Percentiles rank a stretch among this genome's conserved stretches.
These are phyloP conservation scores for Neoaliturus tenellus DNA, from an alignment of 2,888 invertebrate species.

Conservation along the genomic window DNA sequence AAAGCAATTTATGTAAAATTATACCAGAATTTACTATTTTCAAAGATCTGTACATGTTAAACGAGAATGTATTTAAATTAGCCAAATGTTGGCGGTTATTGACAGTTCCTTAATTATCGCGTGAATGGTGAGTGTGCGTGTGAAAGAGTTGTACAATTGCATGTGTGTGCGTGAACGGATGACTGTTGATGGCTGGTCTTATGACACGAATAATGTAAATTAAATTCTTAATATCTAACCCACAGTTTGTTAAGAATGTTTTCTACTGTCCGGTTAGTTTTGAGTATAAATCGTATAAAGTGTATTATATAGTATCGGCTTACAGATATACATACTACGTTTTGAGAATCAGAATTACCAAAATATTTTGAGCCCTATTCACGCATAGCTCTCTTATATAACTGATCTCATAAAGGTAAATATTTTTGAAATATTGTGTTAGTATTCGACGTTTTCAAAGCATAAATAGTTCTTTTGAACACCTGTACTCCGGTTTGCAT, in stretches of 20 bases:
- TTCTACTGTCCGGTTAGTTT: slow-evolving; percentile 34
- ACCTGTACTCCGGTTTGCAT: background rate
- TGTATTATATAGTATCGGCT: slow-evolving; percentile 45
- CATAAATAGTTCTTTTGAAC: slow-evolving; percentile 43
- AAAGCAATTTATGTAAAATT: slow-evolving; percentile 33
- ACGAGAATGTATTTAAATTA: slow-evolving; percentile 51
- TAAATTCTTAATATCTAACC: slow-evolving; percentile 46
- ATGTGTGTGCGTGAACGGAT: slow-evolving; percentile 18
- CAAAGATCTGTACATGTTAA: slow-evolving; percentile 46
- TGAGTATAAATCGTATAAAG: slow-evolving; percentile 36
- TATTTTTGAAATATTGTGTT: slow-evolving; percentile 46
- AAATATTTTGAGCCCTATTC: slow-evolving; percentile 44
- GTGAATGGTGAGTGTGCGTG: slow-evolving; percentile 11
- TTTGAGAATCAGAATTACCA: slow-evolving; percentile 41
- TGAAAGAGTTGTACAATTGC: slow-evolving; percentile 20
- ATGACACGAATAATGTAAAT: slow-evolving; percentile 39
- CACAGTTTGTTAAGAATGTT: slow-evolving; percentile 46
- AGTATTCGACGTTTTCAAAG: background rate
- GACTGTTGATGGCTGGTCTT: slow-evolving; percentile 26
- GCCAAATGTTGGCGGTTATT: slow-evolving; percentile 45
- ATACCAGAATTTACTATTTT: slow-evolving; percentile 29
- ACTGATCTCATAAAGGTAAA: slow-evolving; percentile 45
- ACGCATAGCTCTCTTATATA: slow-evolving; percentile 36
- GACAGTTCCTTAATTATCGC: slow-evolving; percentile 52
- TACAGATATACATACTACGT: slow-evolving; percentile 37